These are phyloP conservation scores for Glossophaga mutica DNA, from an alignment of 2,797 vertebrate genomes.

Conservation along the genomic window DNA sequence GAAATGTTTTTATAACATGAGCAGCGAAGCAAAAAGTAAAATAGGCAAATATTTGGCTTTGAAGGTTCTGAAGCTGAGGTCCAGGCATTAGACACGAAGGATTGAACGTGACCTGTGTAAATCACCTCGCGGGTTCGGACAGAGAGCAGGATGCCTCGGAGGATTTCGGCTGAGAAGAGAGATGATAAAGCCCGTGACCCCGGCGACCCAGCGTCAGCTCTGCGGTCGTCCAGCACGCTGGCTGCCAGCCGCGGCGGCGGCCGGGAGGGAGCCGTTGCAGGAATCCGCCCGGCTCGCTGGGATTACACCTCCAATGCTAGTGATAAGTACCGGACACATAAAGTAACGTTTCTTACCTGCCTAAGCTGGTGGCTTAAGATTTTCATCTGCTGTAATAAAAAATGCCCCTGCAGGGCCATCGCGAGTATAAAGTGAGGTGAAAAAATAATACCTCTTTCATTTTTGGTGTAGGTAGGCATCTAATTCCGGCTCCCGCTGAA, in stretches of 20 bases:
- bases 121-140: not conserved
- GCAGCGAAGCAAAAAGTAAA: not conserved
- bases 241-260: too few relatives aligned
- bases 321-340: not conserved
- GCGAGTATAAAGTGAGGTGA: not conserved
- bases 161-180: not conserved
- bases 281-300: not conserved
- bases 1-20: not conserved
- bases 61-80: not conserved
- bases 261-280: rapidly evolving
- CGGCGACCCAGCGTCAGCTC: not conserved
- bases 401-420: rapidly evolving
- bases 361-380: not conserved
- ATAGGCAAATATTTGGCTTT: not conserved
- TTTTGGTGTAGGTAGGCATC: not conserved
- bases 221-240: rapidly evolving
- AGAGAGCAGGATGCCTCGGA: not conserved
- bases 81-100: not conserved
- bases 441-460: not conserved
- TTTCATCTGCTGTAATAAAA: not conserved
- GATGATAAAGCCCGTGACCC: rapidly evolving
- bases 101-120: too few relatives aligned
- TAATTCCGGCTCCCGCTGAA: too few relatives aligned
- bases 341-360: not conserved
- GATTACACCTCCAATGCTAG: not conserved